phyloP scores from a whole-genome alignment of 37 sponge, comb jelly and placozoan species.

The Geodia barretti region DNA sequence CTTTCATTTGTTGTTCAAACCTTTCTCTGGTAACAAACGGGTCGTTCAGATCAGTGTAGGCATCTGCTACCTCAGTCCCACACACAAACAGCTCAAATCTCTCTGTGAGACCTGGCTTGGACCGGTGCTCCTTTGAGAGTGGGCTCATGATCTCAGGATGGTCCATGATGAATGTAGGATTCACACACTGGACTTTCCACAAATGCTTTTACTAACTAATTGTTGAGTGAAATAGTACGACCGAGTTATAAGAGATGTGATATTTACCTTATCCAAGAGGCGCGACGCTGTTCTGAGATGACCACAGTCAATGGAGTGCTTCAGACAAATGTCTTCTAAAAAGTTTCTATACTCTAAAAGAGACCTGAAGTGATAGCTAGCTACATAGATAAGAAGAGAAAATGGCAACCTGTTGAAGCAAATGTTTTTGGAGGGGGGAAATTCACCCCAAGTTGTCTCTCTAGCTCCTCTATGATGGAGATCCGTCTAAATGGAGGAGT shows the following conservation, averaged over 20 bases:
- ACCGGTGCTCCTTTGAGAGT: not conserved
- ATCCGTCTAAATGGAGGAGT: not conserved
- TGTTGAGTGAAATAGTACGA: not conserved
- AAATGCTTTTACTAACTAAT: not conserved
- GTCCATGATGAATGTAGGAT: not conserved
- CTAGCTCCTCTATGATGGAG: not conserved
- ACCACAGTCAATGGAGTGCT: not conserved
- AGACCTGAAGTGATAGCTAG: not conserved
- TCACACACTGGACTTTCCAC: not conserved
- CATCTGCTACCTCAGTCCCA: not conserved
- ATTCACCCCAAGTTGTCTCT: not conserved
- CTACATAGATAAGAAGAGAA: not conserved
- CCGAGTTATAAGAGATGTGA: too few species aligned
- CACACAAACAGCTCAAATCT: not conserved
- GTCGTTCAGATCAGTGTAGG: not conserved
- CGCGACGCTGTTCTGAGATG: not conserved
- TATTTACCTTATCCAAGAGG: not conserved
- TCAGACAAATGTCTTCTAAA: not conserved
- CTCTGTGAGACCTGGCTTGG: not conserved
- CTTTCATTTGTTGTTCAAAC: not conserved
- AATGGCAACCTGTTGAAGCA: not conserved
- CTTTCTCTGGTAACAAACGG: not conserved
- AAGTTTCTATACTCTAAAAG: not conserved
- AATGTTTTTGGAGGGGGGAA: not conserved
- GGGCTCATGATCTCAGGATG: not conserved